Base-by-base conservation (phyloP, 2,888 invertebrate genomes). In the Himalopsyche tibetana region DNA sequence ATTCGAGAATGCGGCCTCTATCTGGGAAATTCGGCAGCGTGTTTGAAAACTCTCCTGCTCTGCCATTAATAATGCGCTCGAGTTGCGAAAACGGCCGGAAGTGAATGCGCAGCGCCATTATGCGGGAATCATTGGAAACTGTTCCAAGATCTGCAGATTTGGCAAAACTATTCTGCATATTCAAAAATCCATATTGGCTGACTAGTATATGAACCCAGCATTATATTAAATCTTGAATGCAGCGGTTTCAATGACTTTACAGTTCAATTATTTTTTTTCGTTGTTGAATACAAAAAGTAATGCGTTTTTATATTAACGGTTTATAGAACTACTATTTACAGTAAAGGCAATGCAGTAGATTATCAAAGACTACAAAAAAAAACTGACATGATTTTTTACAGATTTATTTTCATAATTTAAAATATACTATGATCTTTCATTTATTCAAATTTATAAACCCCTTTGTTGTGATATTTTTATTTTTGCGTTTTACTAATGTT, bases 1-100 rank as follows among this genome's bases (percentile, higher is more conserved):
- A 63, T 63, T 63, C 63, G 63, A 63, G 63, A 63, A 63, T 63
- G 63, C 63, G 63, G 63, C 63, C 28, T 63, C 63, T 63, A 4
- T 19, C 63, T 63, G 28, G 19, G 28, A 63, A 63, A 63, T 63
- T 63, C 63, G 63, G 63, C 63, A 15, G 63, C n/a, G 63, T 63
- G 63, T 63, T 51, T 63, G 63, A 63, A 63, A 63, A 63, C 63
- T 63, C 63, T 28, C 8, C 19, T 63, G 63, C 19, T 63, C 28
- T 19, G 3, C 63, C 63, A 63, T 63, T 63, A 63, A 63, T 63
- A 63, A 63, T 63, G 63, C 63, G 63, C 63, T 28, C 28, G 63
- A 63, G 63, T 19, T 63, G 63, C 63, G 28, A 28, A 56, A 51
- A 15, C 51, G 12, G 63, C 63, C 63, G 63, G 63, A 63, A 63